Base-by-base conservation (phyloP, 2,888 invertebrate genomes). In the Campopleginae sp. region DNA sequence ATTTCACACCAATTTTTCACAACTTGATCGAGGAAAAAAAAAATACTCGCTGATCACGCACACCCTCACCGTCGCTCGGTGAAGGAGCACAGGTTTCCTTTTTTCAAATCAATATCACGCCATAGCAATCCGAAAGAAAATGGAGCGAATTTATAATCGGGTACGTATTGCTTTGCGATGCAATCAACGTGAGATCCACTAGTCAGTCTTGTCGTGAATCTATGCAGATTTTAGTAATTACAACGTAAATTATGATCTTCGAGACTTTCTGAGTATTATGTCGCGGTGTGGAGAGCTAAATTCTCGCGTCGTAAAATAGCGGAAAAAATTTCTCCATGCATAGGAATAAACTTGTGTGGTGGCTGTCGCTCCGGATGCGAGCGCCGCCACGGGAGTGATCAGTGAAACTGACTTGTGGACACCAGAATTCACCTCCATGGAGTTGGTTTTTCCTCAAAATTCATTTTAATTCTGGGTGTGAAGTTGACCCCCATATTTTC, bases 41-140 rank as follows among this genome's bases (percentile, higher is more conserved):
- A 72, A 48, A 72, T 19, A 23, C 48, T 42, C 63, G 51, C 65
- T 58, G 23, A 31, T 70, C 51, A 44, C 58, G 7, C 31, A 42
- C 23, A 46, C 31, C 23, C 38, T 51, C 48, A 84, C 44, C 54
- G 61, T 23, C 44, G 31, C 44, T 46, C 74, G 75, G 72, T 72
- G 70, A 78, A 51, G 70, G 46, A 66, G 82, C 75, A 51, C 46
- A 72, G 79, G 72, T 82, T 85, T 66, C 33, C 63, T 80, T 86
- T 86, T 80, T 82, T 86, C 77, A 80, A 82, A 86, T 86, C 85
- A 77, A 86, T 86, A 86, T 86, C 85, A 76, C 74, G 44, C 82
- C 81, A 75, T 75, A 70, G 79, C 72, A 79, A 74, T 71, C 75
- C 46, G 4, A 12, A 23, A 61, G 54, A 68, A 51, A 77, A 78